These are phyloP conservation scores for Allacma fusca DNA, from an alignment of 2,888 invertebrate species.

Conservation along the genomic window DNA sequence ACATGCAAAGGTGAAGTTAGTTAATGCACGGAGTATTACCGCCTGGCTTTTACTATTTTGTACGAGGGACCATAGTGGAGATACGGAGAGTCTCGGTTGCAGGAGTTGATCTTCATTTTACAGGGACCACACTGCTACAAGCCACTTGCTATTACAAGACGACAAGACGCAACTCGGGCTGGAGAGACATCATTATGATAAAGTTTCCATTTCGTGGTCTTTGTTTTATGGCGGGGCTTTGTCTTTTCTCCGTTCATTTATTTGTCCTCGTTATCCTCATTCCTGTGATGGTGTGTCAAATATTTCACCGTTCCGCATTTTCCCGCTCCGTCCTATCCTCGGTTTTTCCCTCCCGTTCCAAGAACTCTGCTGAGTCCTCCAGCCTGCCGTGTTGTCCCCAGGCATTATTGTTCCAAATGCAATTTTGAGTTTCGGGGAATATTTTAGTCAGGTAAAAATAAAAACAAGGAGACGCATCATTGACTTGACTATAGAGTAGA, in stretches of 20 bases:
- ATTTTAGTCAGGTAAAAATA: too few relatives aligned
- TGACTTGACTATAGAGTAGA: too few relatives aligned
- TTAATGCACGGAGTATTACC: background rate
- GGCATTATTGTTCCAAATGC: too few relatives aligned
- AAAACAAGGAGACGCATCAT: too few relatives aligned
- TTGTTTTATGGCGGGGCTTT: constrained; percentile 43
- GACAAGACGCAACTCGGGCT: background rate
- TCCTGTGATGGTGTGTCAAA: constrained; percentile 35
- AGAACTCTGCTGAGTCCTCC: too few relatives aligned
- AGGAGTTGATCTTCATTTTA: constrained; percentile 36
- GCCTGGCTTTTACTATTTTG: too few relatives aligned
- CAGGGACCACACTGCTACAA: background rate
- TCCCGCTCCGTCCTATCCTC: too few relatives aligned
- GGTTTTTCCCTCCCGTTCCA: background rate
- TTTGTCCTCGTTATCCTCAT: constrained; percentile 40
- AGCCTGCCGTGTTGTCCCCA: too few relatives aligned
- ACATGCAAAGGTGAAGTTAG: constrained; percentile 16
- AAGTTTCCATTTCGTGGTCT: constrained; percentile 42
- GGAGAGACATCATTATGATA: constrained; percentile 34
- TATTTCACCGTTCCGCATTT: constrained; percentile 32
- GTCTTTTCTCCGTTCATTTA: constrained; percentile 39
- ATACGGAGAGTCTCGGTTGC: too few relatives aligned
- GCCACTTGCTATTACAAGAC: too few relatives aligned
- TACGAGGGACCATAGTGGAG: too few relatives aligned
- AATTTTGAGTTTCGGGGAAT: too few relatives aligned